Base-by-base conservation (phyloP, 2,797 vertebrate species). In the Orientallactaga sibirica region DNA sequence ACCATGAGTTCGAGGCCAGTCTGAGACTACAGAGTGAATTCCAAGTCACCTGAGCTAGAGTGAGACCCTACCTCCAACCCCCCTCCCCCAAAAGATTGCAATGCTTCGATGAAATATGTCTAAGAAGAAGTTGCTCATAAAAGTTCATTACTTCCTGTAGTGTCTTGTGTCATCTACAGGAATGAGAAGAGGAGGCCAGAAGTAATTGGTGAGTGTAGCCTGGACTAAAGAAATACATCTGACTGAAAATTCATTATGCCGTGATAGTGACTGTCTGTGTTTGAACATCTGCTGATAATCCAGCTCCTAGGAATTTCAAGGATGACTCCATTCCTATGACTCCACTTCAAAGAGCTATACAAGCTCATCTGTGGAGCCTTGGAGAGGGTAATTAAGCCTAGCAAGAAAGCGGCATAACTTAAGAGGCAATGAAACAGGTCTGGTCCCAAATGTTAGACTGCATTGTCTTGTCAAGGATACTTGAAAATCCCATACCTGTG, bases 161-260 rank as follows among this genome's bases (percentile, higher is more conserved):
- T 16, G 77, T 94, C 74, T 89, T 93, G 10, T 61, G 71, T 75
- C 77, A 91, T 80, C 20, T 11, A 14, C 27, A 82, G 37, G 24
- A 86, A 83, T 29, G 22, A 22, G 61, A 3, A 5, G 15, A 86
- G 27, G 7, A 68, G 43, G 37, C 48, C 8, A 86, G 43, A 90
- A 88, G 92, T 87, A 93, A 85, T 12, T 93, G 88, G 41, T 3
- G 8, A 90, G 25, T 92, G 27, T 68, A 93, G 37, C 25, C 52
- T 68, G n/a, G 48, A 52, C 37, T 91, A 27, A 43, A 80, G 55
- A 33, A 68, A 64, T 15, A 89, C 55, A 70, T 37, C 33, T 70
- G 74, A 88, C 52, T 58, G 43, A 79, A 73, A 78, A 76, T 79
- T 91, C 55, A 68, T 19, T 82, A 86, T 84, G 92, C 22, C 33